phyloP scores from a whole-genome alignment of 2,797 vertebrate genomes.

The Crax fasciolata region DNA sequence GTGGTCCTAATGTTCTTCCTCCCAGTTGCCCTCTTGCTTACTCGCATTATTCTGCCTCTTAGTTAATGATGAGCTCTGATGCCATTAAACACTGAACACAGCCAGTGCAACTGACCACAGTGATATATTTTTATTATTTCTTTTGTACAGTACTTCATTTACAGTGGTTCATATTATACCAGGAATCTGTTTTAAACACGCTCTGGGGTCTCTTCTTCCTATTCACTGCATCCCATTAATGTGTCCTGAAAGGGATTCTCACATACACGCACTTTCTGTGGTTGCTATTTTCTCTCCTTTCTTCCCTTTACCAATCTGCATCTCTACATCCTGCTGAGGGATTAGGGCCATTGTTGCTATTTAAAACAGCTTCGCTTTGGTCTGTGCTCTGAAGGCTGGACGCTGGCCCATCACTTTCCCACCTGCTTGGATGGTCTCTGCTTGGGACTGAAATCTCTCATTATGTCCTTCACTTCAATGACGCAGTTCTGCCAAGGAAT shows the following conservation, averaged over 20 bases:
- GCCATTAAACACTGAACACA: conserved; percentile 10
- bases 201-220: conserved; percentile 68
- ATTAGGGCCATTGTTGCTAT: conserved; percentile 69
- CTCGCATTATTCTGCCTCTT: background rate
- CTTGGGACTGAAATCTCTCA: conserved; percentile 68
- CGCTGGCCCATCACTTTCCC: conserved; percentile 45
- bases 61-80: conserved; percentile 7
- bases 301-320: conserved; percentile 51
- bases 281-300: conserved; percentile 57
- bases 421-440: conserved; percentile 64
- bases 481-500: background rate
- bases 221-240: conserved; percentile 68
- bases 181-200: conserved; percentile 56
- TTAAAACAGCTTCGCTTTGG: conserved; percentile 52
- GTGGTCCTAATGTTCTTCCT: background rate
- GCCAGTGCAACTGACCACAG: conserved; percentile 9
- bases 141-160: conserved; percentile 17
- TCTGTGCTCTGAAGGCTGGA: conserved; percentile 57
- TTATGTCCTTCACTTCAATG: conserved; percentile 67
- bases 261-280: conserved; percentile 3
- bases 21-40: background rate
- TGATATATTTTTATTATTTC: conserved; percentile 55
- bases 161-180: background rate
- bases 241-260: conserved; percentile 48
- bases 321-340: conserved; percentile 17